These are phyloP conservation scores for Sesia apiformis DNA, from an alignment of 2,888 invertebrate genomes.

Conservation along the genomic window DNA sequence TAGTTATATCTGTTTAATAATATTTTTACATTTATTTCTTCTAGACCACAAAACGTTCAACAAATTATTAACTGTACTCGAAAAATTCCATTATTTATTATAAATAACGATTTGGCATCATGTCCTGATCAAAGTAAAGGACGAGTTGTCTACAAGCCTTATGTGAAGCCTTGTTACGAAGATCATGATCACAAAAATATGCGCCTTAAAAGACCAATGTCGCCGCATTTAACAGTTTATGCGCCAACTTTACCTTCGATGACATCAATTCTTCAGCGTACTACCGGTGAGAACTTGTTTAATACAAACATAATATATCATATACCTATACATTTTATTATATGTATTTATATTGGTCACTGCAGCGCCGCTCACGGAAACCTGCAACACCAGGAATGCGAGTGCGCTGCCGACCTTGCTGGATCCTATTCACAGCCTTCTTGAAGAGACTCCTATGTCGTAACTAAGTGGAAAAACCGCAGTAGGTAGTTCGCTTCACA, in stretches of 20 bases:
- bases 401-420: no score
- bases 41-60: not conserved
- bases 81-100: not conserved
- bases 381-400: no score
- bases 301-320: not conserved
- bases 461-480: no score
- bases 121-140: not conserved
- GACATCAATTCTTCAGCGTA: conserved; percentile 88
- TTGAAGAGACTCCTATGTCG: not conserved
- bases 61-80: not conserved
- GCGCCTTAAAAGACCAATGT: conserved; percentile 83
- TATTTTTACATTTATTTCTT: not conserved
- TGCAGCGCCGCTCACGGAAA: no score
- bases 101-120: not conserved
- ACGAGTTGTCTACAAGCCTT: conserved; percentile 27
- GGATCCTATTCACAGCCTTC: no score
- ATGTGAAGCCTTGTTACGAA: conserved; percentile 32
- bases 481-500: no score
- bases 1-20: no score
- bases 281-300: conserved; percentile 68
- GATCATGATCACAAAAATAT: conserved; percentile 82
- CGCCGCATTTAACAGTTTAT: conserved; percentile 89
- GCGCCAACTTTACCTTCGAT: conserved; percentile 82
- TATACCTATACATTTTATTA: not conserved
- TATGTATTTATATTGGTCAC: not conserved